These are phyloP conservation scores for Megalonaias nervosa DNA, from an alignment of 1,140 invertebrate genomes.

Conservation along the genomic window DNA sequence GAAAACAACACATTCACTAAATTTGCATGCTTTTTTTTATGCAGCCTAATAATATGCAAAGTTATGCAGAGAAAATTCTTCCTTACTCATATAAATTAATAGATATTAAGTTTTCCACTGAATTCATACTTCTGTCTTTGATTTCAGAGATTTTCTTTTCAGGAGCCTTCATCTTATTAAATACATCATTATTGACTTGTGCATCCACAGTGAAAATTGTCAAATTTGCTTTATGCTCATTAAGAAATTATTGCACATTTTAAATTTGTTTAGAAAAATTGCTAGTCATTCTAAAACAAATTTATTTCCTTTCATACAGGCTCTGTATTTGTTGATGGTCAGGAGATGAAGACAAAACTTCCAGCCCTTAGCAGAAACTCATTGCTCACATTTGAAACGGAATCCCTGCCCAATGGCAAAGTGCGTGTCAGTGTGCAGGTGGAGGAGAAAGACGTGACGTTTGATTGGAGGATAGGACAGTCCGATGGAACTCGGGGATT, in stretches of 20 bases:
- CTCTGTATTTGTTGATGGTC: constrained; percentile 63
- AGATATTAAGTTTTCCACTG: too few relatives aligned
- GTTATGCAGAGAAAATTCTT: too few relatives aligned
- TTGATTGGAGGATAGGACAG: constrained; percentile 63
- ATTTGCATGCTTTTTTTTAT: too few relatives aligned
- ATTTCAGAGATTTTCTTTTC: too few relatives aligned
- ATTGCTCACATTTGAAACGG: constrained; percentile 60
- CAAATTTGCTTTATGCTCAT: not conserved
- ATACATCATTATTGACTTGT: too few relatives aligned
- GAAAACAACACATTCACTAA: too few relatives aligned
- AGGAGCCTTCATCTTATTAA: too few relatives aligned
- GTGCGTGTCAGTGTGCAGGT: constrained; percentile 62
- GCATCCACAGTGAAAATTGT: too few relatives aligned
- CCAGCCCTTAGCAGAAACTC: constrained; percentile 61
- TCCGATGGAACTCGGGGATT: constrained; percentile 5
- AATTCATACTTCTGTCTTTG: too few relatives aligned
- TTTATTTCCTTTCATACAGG: constrained; percentile 46
- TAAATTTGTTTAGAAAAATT: not conserved
- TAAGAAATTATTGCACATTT: not conserved
- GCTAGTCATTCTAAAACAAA: not conserved
- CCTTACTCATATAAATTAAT: too few relatives aligned
- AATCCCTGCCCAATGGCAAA: constrained; percentile 59
- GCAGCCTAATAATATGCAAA: too few relatives aligned
- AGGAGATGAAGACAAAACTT: constrained; percentile 65
- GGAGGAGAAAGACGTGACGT: constrained; percentile 63